phyloP scores from a whole-genome alignment of 1,140 invertebrate genomes.

The Drosophila ananassae region DNA sequence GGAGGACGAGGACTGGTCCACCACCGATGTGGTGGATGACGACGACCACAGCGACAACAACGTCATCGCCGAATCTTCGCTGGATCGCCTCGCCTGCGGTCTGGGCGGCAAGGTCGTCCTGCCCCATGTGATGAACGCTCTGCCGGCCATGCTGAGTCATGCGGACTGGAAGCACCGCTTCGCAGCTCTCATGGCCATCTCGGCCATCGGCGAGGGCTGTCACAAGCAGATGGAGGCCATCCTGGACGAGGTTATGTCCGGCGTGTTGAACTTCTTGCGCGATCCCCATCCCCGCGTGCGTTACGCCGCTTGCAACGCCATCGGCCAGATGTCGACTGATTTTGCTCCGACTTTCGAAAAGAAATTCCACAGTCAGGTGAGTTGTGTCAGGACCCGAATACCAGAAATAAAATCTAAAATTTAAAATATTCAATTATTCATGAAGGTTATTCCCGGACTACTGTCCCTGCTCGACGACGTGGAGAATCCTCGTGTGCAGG shows the following conservation, averaged over 20 bases:
- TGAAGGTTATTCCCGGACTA: constrained; percentile 93
- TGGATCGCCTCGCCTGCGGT: constrained; percentile 98
- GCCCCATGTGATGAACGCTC: constrained; percentile 93
- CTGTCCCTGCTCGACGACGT: constrained; percentile 96
- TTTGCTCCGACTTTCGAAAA: constrained; percentile 98
- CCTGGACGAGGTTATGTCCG: constrained; percentile 95
- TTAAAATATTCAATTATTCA: background rate
- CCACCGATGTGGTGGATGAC: constrained; percentile 91
- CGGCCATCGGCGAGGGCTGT: constrained; percentile 98
- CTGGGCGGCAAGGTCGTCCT: constrained; percentile 98
- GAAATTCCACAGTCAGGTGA: constrained; percentile 95
- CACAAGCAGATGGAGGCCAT: constrained; percentile 98
- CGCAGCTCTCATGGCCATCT: constrained; percentile 99
- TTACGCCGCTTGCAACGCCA: constrained; percentile 99
- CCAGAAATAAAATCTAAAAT: no score
- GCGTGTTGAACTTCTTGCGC: constrained; percentile 93
- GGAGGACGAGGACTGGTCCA: constrained; percentile 89
- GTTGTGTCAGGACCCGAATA: background rate
- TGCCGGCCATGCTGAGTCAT: constrained; percentile 94
- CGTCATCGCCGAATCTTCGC: constrained; percentile 97
- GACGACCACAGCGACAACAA: constrained; percentile 96
- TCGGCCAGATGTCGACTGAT: constrained; percentile 99
- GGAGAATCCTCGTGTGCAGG: constrained; percentile 96
- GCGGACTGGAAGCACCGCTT: constrained; percentile 94
- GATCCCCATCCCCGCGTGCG: constrained; percentile 87